Percentiles rank a stretch among this genome's conserved stretches.
Evolutionary conservation across 2,113 vertebrate species (phyloP).

Genomic region (Corvus moneduloides): DNA sequence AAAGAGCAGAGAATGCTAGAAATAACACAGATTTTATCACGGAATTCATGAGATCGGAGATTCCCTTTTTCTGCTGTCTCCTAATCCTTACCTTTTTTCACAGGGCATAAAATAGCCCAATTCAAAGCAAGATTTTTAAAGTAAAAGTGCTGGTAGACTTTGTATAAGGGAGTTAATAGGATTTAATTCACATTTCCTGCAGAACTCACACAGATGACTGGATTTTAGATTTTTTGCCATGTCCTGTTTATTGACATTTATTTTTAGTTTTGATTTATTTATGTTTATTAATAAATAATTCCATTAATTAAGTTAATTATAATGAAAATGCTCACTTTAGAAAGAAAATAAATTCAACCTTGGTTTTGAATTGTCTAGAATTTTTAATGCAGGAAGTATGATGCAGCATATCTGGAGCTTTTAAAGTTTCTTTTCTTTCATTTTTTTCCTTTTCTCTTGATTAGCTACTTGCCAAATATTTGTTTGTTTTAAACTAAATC

Average conservation of each 20-base stretch:
- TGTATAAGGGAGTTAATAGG: background rate
- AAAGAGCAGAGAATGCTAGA: background rate
- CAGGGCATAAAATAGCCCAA: background rate
- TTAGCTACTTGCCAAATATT: constrained; percentile 1
- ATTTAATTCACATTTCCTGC: background rate
- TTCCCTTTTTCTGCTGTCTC: background rate
- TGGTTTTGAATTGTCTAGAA: background rate
- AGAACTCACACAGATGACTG: background rate
- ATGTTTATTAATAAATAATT: constrained; percentile 6
- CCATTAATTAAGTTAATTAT: background rate
- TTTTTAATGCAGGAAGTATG: background rate
- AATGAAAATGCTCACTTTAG: background rate
- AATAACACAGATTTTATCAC: background rate
- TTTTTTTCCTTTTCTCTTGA: background rate
- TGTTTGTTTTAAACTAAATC: constrained; percentile 20
- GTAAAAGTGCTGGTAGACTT: background rate
- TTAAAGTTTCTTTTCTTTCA: background rate
- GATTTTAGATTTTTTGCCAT: background rate
- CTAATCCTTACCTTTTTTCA: background rate
- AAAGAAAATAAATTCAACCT: constrained; percentile 12
- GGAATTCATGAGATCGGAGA: background rate
- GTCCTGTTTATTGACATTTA: background rate
- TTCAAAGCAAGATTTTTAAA: background rate
- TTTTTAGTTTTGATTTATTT: constrained; percentile 8
- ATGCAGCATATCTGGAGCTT: background rate